Evolutionary conservation across 2,888 invertebrate species (phyloP).

Genomic region (Zygogramma bicolorata): DNA sequence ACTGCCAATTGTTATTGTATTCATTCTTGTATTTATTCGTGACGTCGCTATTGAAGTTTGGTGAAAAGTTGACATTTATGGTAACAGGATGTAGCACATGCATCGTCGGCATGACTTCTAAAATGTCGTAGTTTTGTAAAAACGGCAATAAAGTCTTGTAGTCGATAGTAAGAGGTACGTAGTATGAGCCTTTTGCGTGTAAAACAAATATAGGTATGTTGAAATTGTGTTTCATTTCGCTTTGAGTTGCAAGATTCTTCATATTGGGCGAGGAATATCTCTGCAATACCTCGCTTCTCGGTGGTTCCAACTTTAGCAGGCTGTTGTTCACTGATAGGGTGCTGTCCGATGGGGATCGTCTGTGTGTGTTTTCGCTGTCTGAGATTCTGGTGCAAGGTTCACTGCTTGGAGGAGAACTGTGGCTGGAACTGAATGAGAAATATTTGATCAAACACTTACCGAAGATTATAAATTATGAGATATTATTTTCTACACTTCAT

Average conservation of each 20-base stretch:
- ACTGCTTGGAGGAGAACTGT: constrained; percentile 63
- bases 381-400: constrained; percentile 61
- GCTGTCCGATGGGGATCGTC: constrained; percentile 58
- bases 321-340: constrained; percentile 51
- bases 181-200: constrained; percentile 89
- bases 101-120: constrained; percentile 70
- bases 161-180: constrained; percentile 88
- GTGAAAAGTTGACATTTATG: constrained; percentile 85
- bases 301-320: constrained; percentile 41
- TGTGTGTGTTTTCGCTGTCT: constrained; percentile 56
- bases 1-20: constrained; percentile 45
- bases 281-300: constrained; percentile 44
- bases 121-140: constrained; percentile 73
- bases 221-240: constrained; percentile 61
- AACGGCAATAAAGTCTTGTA: constrained; percentile 79
- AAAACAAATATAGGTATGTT: constrained; percentile 90
- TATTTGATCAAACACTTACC: neutral
- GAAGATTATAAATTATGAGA: too few species aligned
- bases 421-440: constrained; percentile 56
- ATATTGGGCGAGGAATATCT: constrained; percentile 46
- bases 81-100: constrained; percentile 86
- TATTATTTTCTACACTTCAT: too few species aligned
- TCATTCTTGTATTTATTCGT: constrained; percentile 52
- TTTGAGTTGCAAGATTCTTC: constrained; percentile 37
- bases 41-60: constrained; percentile 40